Evolutionary conservation across 2,888 invertebrate genomes (phyloP).

Genomic region (Patella ulyssiponensis): DNA sequence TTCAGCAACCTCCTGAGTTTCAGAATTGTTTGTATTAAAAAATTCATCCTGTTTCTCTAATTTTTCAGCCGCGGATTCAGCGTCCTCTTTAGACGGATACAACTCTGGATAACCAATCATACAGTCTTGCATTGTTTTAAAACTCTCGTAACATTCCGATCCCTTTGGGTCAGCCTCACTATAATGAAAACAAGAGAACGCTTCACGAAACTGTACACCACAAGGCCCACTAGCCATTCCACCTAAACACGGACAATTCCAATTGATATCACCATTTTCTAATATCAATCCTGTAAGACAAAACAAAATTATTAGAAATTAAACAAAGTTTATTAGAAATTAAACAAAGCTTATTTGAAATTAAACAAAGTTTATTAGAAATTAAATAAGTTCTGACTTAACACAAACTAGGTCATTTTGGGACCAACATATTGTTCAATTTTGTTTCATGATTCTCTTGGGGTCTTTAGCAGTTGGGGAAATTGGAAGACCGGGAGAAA

Average conservation of each 20-base stretch:
- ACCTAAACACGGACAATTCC: conserved; percentile 96
- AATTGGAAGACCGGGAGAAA: too few species aligned
- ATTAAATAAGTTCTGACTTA: too few species aligned
- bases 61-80: too few species aligned
- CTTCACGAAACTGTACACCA: conserved; percentile 91
- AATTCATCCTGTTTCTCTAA: too few species aligned
- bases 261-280: conserved; percentile 91
- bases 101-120: conserved; percentile 89
- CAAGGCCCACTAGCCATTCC: conserved; percentile 99
- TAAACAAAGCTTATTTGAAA: background rate
- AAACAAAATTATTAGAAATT: conserved; percentile 13
- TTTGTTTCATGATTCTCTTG: too few species aligned
- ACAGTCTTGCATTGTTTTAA: conserved; percentile 91
- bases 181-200: conserved; percentile 95
- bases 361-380: background rate
- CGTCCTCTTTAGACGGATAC: conserved; percentile 73
- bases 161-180: conserved; percentile 87
- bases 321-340: background rate
- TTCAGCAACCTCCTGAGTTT: too few species aligned
- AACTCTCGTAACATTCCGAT: conserved; percentile 86
- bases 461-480: too few species aligned
- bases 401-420: too few species aligned
- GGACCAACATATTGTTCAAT: too few species aligned
- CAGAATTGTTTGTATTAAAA: too few species aligned
- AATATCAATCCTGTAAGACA: conserved; percentile 83